Conservation (phyloP, 2,113 vertebrate species). For the Thunnus maccoyii region DNA sequence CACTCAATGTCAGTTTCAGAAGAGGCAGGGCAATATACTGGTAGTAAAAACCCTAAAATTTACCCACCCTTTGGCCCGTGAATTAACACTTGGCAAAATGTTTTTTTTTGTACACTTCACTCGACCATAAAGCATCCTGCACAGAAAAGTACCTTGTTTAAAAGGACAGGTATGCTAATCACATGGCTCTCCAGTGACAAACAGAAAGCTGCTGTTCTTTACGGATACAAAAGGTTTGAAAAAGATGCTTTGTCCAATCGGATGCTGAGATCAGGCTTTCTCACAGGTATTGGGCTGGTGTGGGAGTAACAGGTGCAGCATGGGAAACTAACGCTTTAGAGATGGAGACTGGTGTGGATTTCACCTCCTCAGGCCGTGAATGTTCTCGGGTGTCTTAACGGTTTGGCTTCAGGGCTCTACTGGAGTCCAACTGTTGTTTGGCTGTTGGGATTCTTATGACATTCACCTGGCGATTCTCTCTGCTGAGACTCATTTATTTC, state of each 20-base stretch:
- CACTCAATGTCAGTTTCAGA: constrained; percentile 20
- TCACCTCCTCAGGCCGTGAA: constrained; percentile 64
- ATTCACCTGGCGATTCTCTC: constrained; percentile 34
- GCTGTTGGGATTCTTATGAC: constrained; percentile 34
- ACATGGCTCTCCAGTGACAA: constrained; percentile 67
- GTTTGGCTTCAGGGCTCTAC: constrained; percentile 32
- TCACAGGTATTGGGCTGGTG: constrained; percentile 64
- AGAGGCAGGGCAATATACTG: constrained; percentile 12
- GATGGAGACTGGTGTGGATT: constrained; percentile 69
- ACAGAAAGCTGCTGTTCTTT: constrained; percentile 59
- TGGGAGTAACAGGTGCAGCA: constrained; percentile 72
- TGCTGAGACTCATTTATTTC: background rate
- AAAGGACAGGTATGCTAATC: constrained; percentile 56
- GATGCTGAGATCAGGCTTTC: constrained; percentile 48
- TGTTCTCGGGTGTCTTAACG: constrained; percentile 65
- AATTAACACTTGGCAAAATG: constrained; percentile 3
- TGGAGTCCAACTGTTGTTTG: constrained; percentile 49
- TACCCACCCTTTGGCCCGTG: constrained; percentile 27
- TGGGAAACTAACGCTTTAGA: constrained; percentile 61
- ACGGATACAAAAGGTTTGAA: constrained; percentile 65
- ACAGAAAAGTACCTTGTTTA: constrained; percentile 25
- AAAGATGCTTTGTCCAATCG: constrained; percentile 67
- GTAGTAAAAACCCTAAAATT: constrained; percentile 37
- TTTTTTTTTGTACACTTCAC: constrained; percentile 8
- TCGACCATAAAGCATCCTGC: constrained; percentile 16